Evolutionary conservation across 2,113 vertebrate genomes (phyloP).

Genomic region (Columba livia): DNA sequence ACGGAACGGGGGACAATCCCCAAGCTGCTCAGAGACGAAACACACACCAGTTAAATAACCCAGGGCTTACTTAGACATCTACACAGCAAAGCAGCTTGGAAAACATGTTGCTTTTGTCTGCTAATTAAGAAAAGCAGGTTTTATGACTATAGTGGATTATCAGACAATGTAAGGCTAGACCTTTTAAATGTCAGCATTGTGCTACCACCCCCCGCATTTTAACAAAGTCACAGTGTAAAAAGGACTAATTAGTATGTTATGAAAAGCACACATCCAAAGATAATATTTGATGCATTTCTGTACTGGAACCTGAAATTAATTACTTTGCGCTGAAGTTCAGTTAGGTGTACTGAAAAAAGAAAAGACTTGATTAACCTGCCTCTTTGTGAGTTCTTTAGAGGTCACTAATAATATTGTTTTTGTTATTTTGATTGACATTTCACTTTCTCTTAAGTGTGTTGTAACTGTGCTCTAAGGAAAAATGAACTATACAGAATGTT

Average conservation of each 20-base stretch:
- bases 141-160: neutral
- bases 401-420: neutral
- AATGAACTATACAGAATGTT: neutral
- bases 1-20: no score
- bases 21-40: neutral
- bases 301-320: conserved; percentile 56
- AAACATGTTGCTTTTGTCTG: neutral
- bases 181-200: conserved; percentile 59
- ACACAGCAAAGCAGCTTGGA: neutral
- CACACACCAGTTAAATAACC: neutral
- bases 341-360: neutral
- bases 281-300: conserved; percentile 28
- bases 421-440: conserved; percentile 16
- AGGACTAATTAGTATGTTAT: conserved; percentile 54
- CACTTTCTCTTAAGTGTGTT: conserved; percentile 23
- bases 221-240: conserved; percentile 40
- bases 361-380: conserved; percentile 30
- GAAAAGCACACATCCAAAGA: conserved; percentile 27
- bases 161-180: neutral
- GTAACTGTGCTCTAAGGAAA: conserved; percentile 30
- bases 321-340: conserved; percentile 27
- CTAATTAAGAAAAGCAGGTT: conserved; percentile 8
- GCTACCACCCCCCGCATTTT: neutral
- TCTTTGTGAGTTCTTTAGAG: conserved; percentile 4
- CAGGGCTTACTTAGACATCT: neutral